These are phyloP conservation scores for Orchesellides sinensis DNA, from an alignment of 2,888 invertebrate genomes.

Conservation along the genomic window DNA sequence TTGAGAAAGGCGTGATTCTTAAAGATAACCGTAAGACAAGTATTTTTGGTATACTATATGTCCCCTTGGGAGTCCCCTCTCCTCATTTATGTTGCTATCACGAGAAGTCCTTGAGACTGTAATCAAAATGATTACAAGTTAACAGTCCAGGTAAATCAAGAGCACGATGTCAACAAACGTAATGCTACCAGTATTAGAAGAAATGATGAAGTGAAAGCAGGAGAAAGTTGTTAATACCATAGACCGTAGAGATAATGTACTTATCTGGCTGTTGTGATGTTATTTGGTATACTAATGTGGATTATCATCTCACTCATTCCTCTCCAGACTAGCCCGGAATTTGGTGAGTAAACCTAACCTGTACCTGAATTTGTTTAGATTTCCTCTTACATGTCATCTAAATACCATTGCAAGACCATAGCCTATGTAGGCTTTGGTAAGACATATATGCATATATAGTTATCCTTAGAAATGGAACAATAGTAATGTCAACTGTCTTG, in stretches of 20 bases:
- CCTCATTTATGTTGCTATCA: neutral
- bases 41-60: too few relatives aligned
- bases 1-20: too few relatives aligned
- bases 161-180: neutral
- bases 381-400: neutral
- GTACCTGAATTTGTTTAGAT: neutral
- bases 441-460: neutral
- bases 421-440: too few relatives aligned
- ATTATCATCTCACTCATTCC: conserved; percentile 70
- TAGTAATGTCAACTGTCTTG: neutral
- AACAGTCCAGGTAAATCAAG: neutral
- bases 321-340: conserved; percentile 70
- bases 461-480: neutral
- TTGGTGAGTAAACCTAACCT: conserved; percentile 64
- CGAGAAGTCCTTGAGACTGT: neutral
- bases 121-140: neutral
- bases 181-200: neutral
- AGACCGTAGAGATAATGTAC: conserved; percentile 15
- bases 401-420: neutral
- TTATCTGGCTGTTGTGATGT: conserved; percentile 68
- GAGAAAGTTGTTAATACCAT: neutral
- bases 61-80: neutral
- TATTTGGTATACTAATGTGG: conserved; percentile 73
- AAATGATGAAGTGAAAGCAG: neutral
- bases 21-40: too few relatives aligned